Percentiles rank a stretch among this genome's conserved stretches.
Conservation (phyloP, 2,888 invertebrate genomes). For the Rotaria magnacalcarata region DNA sequence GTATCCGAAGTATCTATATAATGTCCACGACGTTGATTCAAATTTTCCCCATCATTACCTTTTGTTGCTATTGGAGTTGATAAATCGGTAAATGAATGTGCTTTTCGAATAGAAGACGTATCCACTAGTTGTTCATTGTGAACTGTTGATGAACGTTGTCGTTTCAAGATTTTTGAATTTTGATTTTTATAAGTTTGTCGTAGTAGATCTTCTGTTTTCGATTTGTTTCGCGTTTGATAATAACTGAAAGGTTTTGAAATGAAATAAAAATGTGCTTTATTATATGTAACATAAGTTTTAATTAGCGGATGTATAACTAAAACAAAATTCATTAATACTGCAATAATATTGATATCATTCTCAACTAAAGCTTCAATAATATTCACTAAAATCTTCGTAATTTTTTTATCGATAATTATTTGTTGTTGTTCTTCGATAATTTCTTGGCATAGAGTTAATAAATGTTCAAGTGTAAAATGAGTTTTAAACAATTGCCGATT, state of each 20-base stretch:
- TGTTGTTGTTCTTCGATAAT: not conserved
- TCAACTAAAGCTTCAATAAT: conserved; percentile 21
- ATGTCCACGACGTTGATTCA: not conserved
- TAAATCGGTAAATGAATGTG: not conserved
- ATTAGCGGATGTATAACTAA: conserved; percentile 9
- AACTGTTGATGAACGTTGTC: not conserved
- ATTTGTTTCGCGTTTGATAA: not conserved
- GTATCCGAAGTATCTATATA: not conserved
- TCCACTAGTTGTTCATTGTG: not conserved
- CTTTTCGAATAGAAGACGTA: not conserved
- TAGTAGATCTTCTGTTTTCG: too few relatives aligned
- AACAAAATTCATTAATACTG: conserved; percentile 13
- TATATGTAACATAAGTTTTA: conserved; percentile 34
- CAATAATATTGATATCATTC: conserved; percentile 17
- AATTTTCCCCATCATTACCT: not conserved
- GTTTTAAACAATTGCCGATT: conserved; percentile 22
- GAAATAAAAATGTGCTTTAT: conserved; percentile 30
- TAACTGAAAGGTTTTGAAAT: not conserved
- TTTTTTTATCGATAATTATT: not conserved
- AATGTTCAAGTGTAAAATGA: conserved; percentile 22
- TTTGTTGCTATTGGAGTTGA: not conserved
- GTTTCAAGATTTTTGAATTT: not conserved
- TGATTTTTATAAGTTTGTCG: not conserved
- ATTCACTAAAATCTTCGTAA: not conserved
- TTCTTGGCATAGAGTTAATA: conserved; percentile 31